Percentiles rank a stretch among this genome's conserved stretches.
phyloP scores from a whole-genome alignment of 2,888 invertebrate species.

The Drosophila melanosoma region DNA sequence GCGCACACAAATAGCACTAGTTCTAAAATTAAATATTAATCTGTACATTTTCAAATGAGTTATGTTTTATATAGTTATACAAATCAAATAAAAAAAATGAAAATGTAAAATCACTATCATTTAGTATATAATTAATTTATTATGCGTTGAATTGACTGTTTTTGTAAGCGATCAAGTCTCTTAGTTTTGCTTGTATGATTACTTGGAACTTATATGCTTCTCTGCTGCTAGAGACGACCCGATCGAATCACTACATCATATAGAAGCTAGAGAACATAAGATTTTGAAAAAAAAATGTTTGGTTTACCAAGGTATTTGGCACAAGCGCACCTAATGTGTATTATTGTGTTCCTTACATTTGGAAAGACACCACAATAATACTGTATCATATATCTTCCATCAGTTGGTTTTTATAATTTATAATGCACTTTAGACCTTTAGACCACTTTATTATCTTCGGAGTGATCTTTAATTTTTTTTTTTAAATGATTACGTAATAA shows the following conservation, averaged over 20 bases:
- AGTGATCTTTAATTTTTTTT: background rate
- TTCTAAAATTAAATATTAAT: constrained; percentile 57
- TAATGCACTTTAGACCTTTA: background rate
- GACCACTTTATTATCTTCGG: background rate
- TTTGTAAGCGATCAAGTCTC: background rate
- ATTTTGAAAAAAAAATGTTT: background rate
- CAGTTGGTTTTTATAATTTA: background rate
- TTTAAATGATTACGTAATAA: background rate
- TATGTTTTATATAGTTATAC: constrained; percentile 70
- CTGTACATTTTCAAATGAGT: constrained; percentile 62
- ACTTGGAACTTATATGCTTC: background rate
- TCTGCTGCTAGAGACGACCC: no score
- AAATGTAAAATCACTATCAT: constrained; percentile 13
- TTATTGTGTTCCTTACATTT: background rate
- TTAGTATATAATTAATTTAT: background rate
- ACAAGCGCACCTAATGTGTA: background rate
- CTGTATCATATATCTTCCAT: background rate
- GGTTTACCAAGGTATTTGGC: background rate
- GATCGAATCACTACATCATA: background rate
- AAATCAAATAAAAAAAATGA: constrained; percentile 62
- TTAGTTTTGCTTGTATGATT: background rate
- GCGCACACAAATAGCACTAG: constrained; percentile 64
- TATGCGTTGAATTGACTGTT: background rate
- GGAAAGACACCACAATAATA: background rate
- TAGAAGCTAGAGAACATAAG: background rate